These are phyloP conservation scores for Theocolax elegans DNA, from an alignment of 1,140 invertebrate species.

Conservation along the genomic window DNA sequence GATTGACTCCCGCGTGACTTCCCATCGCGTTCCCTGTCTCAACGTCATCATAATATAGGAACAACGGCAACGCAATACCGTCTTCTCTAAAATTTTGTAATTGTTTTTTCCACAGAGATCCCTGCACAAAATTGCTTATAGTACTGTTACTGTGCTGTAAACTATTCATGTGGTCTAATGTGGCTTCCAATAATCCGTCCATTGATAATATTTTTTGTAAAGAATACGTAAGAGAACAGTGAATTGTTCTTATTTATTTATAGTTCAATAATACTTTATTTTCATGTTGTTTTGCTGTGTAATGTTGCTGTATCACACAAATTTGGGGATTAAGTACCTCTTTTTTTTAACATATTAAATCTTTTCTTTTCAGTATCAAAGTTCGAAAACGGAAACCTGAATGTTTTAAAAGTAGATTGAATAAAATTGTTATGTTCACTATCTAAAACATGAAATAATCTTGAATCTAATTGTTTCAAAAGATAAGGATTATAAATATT, in stretches of 20 bases:
- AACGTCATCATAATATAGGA: slow-evolving; percentile 38
- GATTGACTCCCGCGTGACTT: slow-evolving; percentile 43
- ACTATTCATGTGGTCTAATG: slow-evolving; percentile 24
- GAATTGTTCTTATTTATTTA: slow-evolving; percentile 13
- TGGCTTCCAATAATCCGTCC: slow-evolving; percentile 31
- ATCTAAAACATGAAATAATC: slow-evolving; percentile 22
- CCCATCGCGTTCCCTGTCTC: slow-evolving; percentile 41
- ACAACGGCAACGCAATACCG: slow-evolving; percentile 39
- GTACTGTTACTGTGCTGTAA: slow-evolving; percentile 19
- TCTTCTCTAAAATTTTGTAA: slow-evolving; percentile 25
- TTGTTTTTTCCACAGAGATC: slow-evolving; percentile 16
- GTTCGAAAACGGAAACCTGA: slow-evolving; percentile 10
- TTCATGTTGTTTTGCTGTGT: background rate
- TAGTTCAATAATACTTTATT: background rate
- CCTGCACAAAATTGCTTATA: slow-evolving; percentile 24
- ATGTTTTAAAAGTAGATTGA: slow-evolving; percentile 22
- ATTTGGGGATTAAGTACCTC: slow-evolving; percentile 28
- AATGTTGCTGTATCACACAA: slow-evolving; percentile 3
- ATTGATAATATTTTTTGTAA: slow-evolving; percentile 34
- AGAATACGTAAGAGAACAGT: slow-evolving; percentile 30
- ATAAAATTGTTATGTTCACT: slow-evolving; percentile 22
- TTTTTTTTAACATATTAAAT: background rate
- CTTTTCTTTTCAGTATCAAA: background rate
- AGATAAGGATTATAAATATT: slow-evolving; percentile 35
- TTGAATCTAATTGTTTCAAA: slow-evolving; percentile 1